Conservation (phyloP, 2,888 invertebrate genomes). For the Cistogaster globosa region DNA sequence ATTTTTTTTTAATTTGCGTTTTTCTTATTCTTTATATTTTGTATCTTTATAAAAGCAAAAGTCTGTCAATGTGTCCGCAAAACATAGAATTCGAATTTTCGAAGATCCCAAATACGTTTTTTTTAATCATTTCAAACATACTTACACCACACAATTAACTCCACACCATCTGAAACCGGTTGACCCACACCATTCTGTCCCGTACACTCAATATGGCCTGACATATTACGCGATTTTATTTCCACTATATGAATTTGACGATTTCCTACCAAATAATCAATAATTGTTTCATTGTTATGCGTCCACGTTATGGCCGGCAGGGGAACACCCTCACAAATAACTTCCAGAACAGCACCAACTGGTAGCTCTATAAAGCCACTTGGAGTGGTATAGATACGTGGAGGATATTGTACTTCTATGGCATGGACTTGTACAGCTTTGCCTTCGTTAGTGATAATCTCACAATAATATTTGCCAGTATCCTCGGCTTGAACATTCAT, state of each 20-base stretch:
- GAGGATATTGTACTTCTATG: constrained; percentile 90
- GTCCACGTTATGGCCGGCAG: constrained; percentile 89
- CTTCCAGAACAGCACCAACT: constrained; percentile 89
- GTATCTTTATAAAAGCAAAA: too few species aligned
- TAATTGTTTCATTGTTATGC: constrained; percentile 76
- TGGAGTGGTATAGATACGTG: constrained; percentile 87
- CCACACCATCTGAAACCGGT: constrained; percentile 87
- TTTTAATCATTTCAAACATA: constrained; percentile 56
- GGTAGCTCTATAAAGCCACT: constrained; percentile 88
- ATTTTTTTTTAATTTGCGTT: too few species aligned
- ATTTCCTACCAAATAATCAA: constrained; percentile 78
- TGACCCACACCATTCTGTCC: constrained; percentile 90
- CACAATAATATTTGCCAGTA: constrained; percentile 85
- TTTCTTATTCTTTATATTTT: too few species aligned
- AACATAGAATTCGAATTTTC: too few species aligned
- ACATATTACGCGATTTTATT: constrained; percentile 85
- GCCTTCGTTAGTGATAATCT: constrained; percentile 80
- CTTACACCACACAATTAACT: constrained; percentile 89
- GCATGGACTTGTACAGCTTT: constrained; percentile 87
- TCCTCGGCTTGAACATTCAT: constrained; percentile 83
- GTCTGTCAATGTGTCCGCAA: too few species aligned
- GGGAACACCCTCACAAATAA: constrained; percentile 90
- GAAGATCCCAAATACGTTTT: too few species aligned
- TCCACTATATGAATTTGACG: constrained; percentile 80
- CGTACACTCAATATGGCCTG: constrained; percentile 89